phyloP scores from a whole-genome alignment of 2,888 invertebrate species.

The Bhutanitis thaidina region DNA sequence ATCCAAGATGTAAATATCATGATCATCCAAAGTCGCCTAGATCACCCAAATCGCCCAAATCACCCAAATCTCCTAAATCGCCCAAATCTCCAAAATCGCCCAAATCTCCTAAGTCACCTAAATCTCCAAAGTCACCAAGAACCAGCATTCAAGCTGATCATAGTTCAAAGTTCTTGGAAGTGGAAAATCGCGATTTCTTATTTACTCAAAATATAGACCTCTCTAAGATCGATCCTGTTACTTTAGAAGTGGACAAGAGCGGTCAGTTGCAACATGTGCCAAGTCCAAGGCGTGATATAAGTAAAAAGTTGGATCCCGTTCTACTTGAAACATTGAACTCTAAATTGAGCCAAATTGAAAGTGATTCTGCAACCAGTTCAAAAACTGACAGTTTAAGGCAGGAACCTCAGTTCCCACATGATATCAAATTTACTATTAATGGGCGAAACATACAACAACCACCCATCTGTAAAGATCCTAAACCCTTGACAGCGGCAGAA shows the following conservation, averaged over 20 bases:
- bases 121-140: conserved; percentile 76
- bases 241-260: conserved; percentile 84
- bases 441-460: conserved; percentile 65
- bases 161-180: conserved; percentile 68
- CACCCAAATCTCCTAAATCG: conserved; percentile 82
- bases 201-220: conserved; percentile 88
- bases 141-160: conserved; percentile 63
- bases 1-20: conserved; percentile 71
- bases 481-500: conserved; percentile 67
- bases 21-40: conserved; percentile 59
- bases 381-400: conserved; percentile 84
- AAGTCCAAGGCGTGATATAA: conserved; percentile 86
- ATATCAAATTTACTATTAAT: conserved; percentile 74
- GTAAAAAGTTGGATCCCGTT: conserved; percentile 83
- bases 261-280: conserved; percentile 81
- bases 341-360: conserved; percentile 87
- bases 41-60: conserved; percentile 81
- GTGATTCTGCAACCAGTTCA: conserved; percentile 87
- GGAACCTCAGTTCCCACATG: conserved; percentile 77
- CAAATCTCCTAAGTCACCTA: conserved; percentile 78
- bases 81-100: conserved; percentile 80
- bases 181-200: conserved; percentile 81
- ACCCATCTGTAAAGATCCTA: conserved; percentile 63
- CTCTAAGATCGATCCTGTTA: conserved; percentile 86
- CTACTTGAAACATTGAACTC: conserved; percentile 84